Evolutionary conservation across 2,113 vertebrate species (phyloP).

Genomic region (Silurus meridionalis): DNA sequence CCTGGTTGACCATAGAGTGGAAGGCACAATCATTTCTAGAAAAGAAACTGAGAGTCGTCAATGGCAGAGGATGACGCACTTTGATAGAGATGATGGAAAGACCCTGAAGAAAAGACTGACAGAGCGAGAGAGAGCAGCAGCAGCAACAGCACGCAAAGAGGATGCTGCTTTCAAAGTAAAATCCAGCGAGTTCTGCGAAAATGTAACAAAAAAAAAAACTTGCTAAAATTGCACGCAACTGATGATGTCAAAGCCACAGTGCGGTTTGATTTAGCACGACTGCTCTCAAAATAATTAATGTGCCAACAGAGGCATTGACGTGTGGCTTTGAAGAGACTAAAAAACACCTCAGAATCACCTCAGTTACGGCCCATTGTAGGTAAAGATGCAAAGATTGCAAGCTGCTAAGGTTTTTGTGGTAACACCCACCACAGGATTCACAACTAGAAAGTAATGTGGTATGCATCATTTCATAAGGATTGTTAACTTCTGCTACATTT

Average conservation of each 20-base stretch:
- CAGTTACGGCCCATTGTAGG: neutral
- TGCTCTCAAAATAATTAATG: neutral
- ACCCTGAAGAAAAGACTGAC: conserved; percentile 14
- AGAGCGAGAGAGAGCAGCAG: neutral
- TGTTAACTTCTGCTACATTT: neutral
- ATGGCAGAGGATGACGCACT: neutral
- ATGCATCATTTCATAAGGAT: neutral
- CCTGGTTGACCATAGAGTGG: neutral
- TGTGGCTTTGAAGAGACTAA: neutral
- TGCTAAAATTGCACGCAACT: neutral
- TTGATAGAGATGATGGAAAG: conserved; percentile 33
- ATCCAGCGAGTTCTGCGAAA: conserved; percentile 11
- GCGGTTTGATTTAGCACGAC: neutral
- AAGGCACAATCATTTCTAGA: conserved; percentile 39
- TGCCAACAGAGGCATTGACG: neutral
- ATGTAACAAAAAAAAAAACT: neutral
- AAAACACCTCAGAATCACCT: neutral
- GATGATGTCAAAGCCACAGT: conserved; percentile 15
- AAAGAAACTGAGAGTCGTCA: conserved; percentile 32
- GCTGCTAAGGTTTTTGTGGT: neutral
- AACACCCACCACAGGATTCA: neutral
- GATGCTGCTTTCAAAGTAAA: conserved; percentile 21
- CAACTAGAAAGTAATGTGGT: neutral
- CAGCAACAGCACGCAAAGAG: neutral
- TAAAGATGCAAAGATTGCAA: neutral